Conservation (phyloP, 2,888 invertebrate species). For the Lithophane leautieri region DNA sequence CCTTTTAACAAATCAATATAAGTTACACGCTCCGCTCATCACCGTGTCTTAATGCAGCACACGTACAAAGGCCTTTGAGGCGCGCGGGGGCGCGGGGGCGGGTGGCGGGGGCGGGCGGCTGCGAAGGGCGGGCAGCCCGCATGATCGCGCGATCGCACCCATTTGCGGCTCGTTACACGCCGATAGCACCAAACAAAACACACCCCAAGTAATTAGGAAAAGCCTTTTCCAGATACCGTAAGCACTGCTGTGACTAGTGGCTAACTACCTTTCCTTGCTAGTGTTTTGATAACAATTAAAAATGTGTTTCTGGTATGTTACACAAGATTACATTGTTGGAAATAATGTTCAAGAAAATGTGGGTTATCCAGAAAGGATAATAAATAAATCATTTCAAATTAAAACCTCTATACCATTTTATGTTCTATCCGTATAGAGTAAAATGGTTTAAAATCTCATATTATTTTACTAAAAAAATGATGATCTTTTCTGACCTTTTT, state of each 20-base stretch:
- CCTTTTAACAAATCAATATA: background rate
- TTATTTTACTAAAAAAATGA: background rate
- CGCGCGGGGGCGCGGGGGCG: slow-evolving; percentile 69
- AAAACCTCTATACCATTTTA: background rate
- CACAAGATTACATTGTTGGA: background rate
- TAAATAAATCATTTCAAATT: background rate
- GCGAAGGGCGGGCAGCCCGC: slow-evolving; percentile 86
- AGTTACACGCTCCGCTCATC: slow-evolving; percentile 68
- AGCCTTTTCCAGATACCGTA: slow-evolving; percentile 89
- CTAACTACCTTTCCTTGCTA: slow-evolving; percentile 51
- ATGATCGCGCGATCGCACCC: slow-evolving; percentile 90
- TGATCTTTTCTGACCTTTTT: background rate
- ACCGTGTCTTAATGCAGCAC: slow-evolving; percentile 65
- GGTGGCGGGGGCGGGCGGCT: slow-evolving; percentile 67
- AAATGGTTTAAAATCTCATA: background rate
- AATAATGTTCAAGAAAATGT: slow-evolving; percentile 3
- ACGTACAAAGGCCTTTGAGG: slow-evolving; percentile 90
- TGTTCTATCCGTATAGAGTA: background rate
- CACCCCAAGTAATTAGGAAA: slow-evolving; percentile 90
- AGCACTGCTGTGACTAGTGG: slow-evolving; percentile 81
- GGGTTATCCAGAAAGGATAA: background rate
- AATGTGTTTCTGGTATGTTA: background rate
- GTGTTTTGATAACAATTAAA: slow-evolving; percentile 18
- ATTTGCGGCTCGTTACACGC: slow-evolving; percentile 90
- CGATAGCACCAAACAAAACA: slow-evolving; percentile 90